Conservation (phyloP, 2,888 invertebrate genomes). For the Reticulitermes lucifugus region DNA sequence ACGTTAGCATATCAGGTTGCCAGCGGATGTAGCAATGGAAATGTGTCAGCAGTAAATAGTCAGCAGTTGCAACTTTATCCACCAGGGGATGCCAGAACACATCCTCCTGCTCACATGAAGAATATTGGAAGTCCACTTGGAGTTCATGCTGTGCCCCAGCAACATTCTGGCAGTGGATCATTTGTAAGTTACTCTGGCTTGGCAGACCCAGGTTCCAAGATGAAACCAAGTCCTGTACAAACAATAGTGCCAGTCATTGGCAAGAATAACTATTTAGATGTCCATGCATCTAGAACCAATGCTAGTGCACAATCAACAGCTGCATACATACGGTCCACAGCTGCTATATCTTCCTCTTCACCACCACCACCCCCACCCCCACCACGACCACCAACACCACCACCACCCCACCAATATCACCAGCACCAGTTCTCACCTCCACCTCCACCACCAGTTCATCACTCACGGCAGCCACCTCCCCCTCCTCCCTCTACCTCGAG, state of each 20-base stretch:
- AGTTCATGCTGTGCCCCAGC: constrained; percentile 4
- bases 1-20: constrained; percentile 56
- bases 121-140: constrained; percentile 21
- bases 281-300: constrained; percentile 67
- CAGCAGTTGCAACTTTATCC: constrained; percentile 47
- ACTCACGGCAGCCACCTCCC: constrained; percentile 65
- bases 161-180: constrained; percentile 9
- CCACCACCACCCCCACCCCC: constrained; percentile 67
- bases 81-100: constrained; percentile 51
- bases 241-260: constrained; percentile 69
- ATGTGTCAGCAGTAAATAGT: not conserved
- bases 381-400: constrained; percentile 64
- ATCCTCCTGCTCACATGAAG: constrained; percentile 49
- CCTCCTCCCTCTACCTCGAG: constrained; percentile 69
- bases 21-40: not conserved
- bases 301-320: constrained; percentile 51
- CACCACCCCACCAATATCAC: constrained; percentile 35
- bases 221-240: constrained; percentile 65
- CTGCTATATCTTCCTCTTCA: constrained; percentile 56
- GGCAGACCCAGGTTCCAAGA: constrained; percentile 62
- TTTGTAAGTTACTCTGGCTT: constrained; percentile 40
- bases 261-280: constrained; percentile 73
- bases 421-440: constrained; percentile 53
- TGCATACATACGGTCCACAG: constrained; percentile 62
- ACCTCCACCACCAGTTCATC: constrained; percentile 65